Percentiles rank a stretch among this genome's conserved stretches.
phyloP scores from a whole-genome alignment of 2,113 vertebrate genomes.

The Pangasianodon hypophthalmus region DNA sequence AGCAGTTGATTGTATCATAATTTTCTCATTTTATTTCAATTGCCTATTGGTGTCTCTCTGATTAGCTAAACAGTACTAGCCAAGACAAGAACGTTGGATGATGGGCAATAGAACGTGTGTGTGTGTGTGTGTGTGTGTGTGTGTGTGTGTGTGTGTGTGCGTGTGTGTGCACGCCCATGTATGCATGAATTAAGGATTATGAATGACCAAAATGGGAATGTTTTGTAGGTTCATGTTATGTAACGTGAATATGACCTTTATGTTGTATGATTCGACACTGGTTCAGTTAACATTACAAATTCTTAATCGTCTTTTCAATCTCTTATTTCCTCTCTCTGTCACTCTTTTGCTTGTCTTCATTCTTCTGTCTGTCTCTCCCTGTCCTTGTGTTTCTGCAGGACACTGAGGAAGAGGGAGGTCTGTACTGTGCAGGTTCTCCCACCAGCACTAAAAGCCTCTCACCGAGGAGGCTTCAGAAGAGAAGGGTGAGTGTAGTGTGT shows the following conservation, averaged over 20 bases:
- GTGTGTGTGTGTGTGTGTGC: neutral
- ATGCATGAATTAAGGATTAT: neutral
- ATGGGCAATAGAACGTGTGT: neutral
- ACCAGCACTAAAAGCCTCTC: conserved; percentile 82
- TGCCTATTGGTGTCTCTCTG: conserved; percentile 55
- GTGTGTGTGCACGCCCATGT: too few species aligned
- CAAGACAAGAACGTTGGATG: neutral
- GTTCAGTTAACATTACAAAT: neutral
- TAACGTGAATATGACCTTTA: neutral
- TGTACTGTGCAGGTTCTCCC: conserved; percentile 71
- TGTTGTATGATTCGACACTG: neutral
- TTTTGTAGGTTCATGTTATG: neutral
- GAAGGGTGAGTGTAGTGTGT: conserved; percentile 64
- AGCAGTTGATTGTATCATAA: neutral
- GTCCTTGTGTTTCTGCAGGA: conserved; percentile 59
- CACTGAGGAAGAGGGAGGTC: conserved; percentile 71
- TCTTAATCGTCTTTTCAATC: neutral
- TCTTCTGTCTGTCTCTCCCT: conserved; percentile 8
- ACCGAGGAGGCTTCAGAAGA: conserved; percentile 78
- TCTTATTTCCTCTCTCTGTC: conserved; percentile 19
- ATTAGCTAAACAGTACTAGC: conserved; percentile 37
- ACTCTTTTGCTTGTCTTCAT: neutral
- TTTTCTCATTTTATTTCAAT: conserved; percentile 52
- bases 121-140: neutral
- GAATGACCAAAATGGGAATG: neutral